phyloP scores from a whole-genome alignment of 2,797 vertebrate species.

The Spheniscus humboldti region DNA sequence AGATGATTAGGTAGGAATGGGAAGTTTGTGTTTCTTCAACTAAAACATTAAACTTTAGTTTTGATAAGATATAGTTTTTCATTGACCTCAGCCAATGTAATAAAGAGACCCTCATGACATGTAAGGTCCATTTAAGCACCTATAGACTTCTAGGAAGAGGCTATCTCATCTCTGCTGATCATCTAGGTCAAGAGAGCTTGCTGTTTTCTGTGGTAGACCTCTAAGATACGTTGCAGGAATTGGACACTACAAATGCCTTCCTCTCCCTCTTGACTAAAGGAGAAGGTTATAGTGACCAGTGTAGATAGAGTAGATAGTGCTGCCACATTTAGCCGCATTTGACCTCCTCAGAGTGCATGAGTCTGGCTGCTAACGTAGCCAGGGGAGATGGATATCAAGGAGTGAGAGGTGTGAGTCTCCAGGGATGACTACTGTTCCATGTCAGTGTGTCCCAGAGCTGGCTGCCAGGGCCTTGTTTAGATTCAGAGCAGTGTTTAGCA shows the following conservation, averaged over 20 bases:
- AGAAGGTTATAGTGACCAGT: not conserved
- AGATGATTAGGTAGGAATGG: not conserved
- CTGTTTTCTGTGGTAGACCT: not conserved
- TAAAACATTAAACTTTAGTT: not conserved
- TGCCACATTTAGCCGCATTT: not conserved
- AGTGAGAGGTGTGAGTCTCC: not conserved
- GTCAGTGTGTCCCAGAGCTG: accelerated
- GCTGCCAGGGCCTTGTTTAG: not conserved
- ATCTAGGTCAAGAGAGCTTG: not conserved
- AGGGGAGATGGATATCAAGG: not conserved
- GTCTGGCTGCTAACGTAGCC: accelerated
- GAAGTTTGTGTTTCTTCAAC: not conserved
- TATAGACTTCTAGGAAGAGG: not conserved
- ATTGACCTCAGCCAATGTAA: not conserved
- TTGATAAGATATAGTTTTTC: not conserved
- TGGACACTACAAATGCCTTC: not conserved
- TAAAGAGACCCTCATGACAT: not conserved
- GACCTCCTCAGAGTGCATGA: not conserved
- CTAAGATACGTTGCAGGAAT: not conserved
- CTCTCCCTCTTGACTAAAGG: not conserved
- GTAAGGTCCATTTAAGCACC: not conserved
- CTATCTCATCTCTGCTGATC: not conserved
- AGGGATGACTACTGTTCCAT: not conserved
- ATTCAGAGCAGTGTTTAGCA: not conserved
- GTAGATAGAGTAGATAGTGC: not conserved